Percentiles rank a stretch among this genome's conserved stretches.
Conservation (phyloP, 2,113 vertebrate genomes). For the Catharus fuscescens region DNA sequence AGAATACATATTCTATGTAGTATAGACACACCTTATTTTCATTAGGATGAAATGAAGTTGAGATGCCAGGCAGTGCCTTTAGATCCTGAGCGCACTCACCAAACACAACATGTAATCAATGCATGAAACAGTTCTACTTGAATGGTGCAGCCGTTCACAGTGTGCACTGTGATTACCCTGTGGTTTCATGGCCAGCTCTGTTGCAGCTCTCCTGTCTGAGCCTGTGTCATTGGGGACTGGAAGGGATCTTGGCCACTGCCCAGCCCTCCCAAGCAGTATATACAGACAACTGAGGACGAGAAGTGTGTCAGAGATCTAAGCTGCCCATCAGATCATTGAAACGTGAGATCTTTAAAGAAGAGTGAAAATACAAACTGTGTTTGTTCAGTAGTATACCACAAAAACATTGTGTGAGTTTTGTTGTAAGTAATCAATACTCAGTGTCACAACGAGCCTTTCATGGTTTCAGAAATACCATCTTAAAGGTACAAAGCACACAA, state of each 20-base stretch:
- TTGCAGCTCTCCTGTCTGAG: not conserved
- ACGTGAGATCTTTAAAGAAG: not conserved
- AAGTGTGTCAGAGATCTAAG: not conserved
- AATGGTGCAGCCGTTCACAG: not conserved
- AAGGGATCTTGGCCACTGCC: not conserved
- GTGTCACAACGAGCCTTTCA: not conserved
- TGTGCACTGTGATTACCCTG: not conserved
- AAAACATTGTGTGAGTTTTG: not conserved
- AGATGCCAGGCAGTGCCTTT: not conserved
- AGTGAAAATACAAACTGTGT: not conserved
- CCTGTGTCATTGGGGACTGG: not conserved
- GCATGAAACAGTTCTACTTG: not conserved
- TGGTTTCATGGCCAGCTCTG: not conserved
- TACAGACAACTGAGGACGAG: not conserved
- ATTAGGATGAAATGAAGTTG: slow-evolving; percentile 17
- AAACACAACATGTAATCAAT: not conserved
- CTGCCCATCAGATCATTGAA: not conserved
- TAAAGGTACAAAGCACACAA: slow-evolving; percentile 28
- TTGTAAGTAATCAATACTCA: not conserved
- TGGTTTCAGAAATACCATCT: slow-evolving; percentile 3
- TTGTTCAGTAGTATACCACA: not conserved
- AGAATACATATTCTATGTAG: not conserved
- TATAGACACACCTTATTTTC: slow-evolving; percentile 13
- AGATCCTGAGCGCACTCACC: not conserved
- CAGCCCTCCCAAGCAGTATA: not conserved